Base-by-base conservation (phyloP, 1,140 invertebrate genomes). In the Hermetia illucens region DNA sequence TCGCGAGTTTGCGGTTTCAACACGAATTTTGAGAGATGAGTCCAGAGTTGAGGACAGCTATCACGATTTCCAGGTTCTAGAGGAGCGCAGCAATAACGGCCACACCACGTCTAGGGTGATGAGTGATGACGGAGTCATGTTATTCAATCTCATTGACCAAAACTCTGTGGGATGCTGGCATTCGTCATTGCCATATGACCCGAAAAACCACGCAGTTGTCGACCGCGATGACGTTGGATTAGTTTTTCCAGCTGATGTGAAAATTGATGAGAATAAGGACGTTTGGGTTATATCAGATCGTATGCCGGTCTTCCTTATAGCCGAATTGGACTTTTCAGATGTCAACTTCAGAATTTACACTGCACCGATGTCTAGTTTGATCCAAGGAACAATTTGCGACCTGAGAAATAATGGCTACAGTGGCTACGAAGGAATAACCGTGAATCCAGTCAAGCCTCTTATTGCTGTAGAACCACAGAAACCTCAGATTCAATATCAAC, bases 91-190 rank as follows among this genome's bases (percentile, higher is more conserved):
- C 18, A 64, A 68, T 6, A 64, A 79, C 32, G 62, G 68, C 2
- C 81, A 85, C 44, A 74, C 75, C 1, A 84, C 82, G 0, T 49
- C 80, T 1, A 70, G 75, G 40, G 66, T 80, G 3, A 79, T 84
- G 70, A 74, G 76, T 44, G 73, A 78, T 6, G 59, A 72, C 21
- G 81, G 81, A 10, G 56, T 87, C 2, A 75, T 82, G 59, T 68
- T 83, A 25, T 84, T 75, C 52, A 82, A 75, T 56, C 61, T 85
- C 30, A 72, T 87, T 34, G 81, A 85, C 54, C 75, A 77, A 46
- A 85, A 85, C 44, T 76, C 77, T 2, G 68, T 87, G 1, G 82
- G 82, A 9, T 87, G 82, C 50, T 86, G 82, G 82, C 79, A 81
- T 47, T 75, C 73, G 0, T 57, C 60, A 4, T 60, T 73, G 34